Conservation (phyloP, 2,888 invertebrate genomes). For the Lissocephala sabroskyi region DNA sequence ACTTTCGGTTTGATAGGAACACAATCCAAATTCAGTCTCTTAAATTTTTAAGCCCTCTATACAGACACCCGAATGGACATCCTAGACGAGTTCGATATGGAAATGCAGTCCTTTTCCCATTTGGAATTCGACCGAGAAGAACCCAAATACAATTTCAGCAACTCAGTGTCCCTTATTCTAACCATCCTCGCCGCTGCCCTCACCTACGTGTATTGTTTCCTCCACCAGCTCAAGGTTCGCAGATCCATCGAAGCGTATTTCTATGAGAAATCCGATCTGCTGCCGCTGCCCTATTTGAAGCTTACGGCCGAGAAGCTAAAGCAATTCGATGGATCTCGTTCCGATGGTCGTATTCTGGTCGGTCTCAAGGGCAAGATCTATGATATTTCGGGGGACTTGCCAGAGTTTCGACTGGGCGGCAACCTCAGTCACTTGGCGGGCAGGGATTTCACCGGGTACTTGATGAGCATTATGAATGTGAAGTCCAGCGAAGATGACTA, state of each 20-base stretch:
- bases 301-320: constrained; percentile 22
- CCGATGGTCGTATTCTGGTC: constrained; percentile 40
- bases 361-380: constrained; percentile 28
- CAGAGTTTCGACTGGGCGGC: constrained; percentile 18
- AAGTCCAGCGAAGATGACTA: constrained; percentile 7
- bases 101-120: too few species aligned
- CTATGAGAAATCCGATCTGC: too few species aligned
- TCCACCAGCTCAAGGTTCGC: neutral
- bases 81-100: too few species aligned
- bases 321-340: constrained; percentile 28
- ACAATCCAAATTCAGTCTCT: too few species aligned
- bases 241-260: too few species aligned
- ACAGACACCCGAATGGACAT: too few species aligned
- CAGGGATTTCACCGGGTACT: constrained; percentile 25
- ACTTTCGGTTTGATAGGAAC: too few species aligned
- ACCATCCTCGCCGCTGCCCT: neutral
- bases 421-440: constrained; percentile 26
- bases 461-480: constrained; percentile 4
- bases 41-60: too few species aligned
- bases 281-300: constrained; percentile 11
- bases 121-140: too few species aligned
- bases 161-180: neutral
- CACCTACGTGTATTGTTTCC: constrained; percentile 3
- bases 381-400: constrained; percentile 26
- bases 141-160: too few species aligned